Conservation (phyloP, 1,140 invertebrate genomes). For the Saccostrea glomerata region DNA sequence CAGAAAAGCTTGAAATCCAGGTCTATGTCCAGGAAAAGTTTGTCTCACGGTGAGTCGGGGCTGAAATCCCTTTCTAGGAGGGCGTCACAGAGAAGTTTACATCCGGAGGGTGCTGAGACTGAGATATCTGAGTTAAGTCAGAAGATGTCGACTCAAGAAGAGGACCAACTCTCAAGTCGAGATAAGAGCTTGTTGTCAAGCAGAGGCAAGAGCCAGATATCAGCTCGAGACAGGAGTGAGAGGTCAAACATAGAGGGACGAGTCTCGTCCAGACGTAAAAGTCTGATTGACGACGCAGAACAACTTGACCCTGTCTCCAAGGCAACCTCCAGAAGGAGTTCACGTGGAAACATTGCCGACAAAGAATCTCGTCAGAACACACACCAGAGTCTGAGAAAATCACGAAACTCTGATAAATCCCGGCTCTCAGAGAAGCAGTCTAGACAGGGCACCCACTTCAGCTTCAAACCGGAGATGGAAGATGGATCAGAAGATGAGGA, state of each 20-base stretch:
- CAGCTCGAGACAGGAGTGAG: neutral
- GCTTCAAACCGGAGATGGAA: neutral
- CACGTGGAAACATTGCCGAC: neutral
- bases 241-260: neutral
- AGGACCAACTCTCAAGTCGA: neutral
- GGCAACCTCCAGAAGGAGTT: conserved; percentile 5
- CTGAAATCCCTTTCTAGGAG: neutral
- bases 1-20: conserved; percentile 47
- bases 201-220: neutral
- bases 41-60: neutral
- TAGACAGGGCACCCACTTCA: conserved; percentile 12
- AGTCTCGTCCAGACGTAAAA: neutral
- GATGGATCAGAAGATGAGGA: conserved; percentile 21
- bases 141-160: neutral
- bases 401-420: neutral
- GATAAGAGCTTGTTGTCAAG: neutral
- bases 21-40: conserved; percentile 11
- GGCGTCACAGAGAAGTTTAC: neutral
- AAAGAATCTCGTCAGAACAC: conserved; percentile 10
- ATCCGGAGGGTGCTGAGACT: conserved; percentile 1
- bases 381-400: neutral
- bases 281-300: neutral
- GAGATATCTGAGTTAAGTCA: neutral
- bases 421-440: neutral
- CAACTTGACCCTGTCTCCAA: neutral